phyloP scores from a whole-genome alignment of 2,797 vertebrate species.

The Enteromius thamalakanensis region DNA sequence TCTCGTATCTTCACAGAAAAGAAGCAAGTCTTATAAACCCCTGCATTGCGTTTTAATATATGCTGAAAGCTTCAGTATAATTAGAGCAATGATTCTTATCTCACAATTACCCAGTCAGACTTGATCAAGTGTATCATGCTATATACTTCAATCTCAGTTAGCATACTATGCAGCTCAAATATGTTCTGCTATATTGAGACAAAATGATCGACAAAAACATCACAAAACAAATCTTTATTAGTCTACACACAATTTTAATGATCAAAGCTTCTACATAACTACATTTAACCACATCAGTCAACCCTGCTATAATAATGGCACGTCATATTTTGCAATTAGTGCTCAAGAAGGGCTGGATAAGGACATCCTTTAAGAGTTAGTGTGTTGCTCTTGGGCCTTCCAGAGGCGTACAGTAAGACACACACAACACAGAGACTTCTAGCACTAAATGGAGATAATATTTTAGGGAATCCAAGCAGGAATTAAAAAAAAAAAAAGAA shows the following conservation, averaged over 20 bases:
- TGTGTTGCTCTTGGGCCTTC: slow-evolving; percentile 28
- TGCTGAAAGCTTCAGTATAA: neutral
- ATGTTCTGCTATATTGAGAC: neutral
- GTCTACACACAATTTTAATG: slow-evolving; percentile 62
- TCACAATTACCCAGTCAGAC: neutral
- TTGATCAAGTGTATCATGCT: neutral
- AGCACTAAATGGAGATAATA: neutral
- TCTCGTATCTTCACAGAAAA: neutral
- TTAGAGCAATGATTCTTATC: neutral
- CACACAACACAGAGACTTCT: neutral
- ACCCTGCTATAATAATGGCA: slow-evolving; percentile 32
- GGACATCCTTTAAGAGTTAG: neutral
- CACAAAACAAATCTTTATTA: slow-evolving; percentile 69
- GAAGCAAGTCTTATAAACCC: neutral
- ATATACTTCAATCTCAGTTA: neutral
- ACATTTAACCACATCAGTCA: slow-evolving; percentile 29
- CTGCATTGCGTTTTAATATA: neutral
- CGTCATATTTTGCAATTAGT: slow-evolving; percentile 3
- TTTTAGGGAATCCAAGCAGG: neutral
- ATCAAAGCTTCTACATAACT: slow-evolving; percentile 51
- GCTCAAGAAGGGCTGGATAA: slow-evolving; percentile 2
- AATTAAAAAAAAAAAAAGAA: neutral
- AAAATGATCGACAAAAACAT: neutral
- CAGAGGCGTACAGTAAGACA: slow-evolving; percentile 25
- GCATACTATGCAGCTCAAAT: neutral